Evolutionary conservation across 2,113 vertebrate species (phyloP), one percentile per base, ranked within the genome.

Genomic region (Mirounga angustirostris): DNA sequence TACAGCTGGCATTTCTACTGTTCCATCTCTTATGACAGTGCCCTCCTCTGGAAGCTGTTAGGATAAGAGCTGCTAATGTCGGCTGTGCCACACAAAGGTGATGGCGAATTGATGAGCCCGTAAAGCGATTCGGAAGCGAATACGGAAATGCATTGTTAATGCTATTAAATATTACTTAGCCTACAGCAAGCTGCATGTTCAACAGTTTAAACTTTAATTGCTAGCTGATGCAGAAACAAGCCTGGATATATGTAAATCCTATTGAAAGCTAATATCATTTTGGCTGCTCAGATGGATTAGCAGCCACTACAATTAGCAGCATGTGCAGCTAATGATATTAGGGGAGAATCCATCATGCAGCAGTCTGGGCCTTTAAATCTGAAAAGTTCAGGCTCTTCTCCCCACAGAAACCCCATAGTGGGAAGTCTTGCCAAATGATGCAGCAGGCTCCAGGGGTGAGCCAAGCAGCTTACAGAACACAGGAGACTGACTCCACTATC

Each of bases 181-280:
- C 98, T 97, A 88, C 92, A 97, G 98, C 98, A 98, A 98, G 96
- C 98, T 98, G 97, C 96, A 67, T 96, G 98, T 98, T 99, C 98
- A 98, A 98, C 98, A 99, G 98, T 99, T 99, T 98, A 98, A 98
- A 98, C 97, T 98, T 97, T 99, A 99, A 99, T 99, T 99, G 98
- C 98, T 99, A 98, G 98, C 98, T 98, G 95, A 98, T 98, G 98
- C 98, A 98, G 98, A 98, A 98, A 97, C 97, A 96, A 97, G 98
- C 96, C 97, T 97, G 98, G 99, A 98, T 98, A 92, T 98, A 99
- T 99, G 99, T 98, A 99, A 99, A 99, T 99, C 99, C 99, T 98
- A 98, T 99, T 99, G 99, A 99, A 99, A 99, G 98, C 96, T 99
- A 99, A 99, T 99, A 98, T 97, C 94, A 98, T 99, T 99, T 99